Base-by-base conservation (phyloP, 2,888 invertebrate species). In the Sclerodermus sp. region DNA sequence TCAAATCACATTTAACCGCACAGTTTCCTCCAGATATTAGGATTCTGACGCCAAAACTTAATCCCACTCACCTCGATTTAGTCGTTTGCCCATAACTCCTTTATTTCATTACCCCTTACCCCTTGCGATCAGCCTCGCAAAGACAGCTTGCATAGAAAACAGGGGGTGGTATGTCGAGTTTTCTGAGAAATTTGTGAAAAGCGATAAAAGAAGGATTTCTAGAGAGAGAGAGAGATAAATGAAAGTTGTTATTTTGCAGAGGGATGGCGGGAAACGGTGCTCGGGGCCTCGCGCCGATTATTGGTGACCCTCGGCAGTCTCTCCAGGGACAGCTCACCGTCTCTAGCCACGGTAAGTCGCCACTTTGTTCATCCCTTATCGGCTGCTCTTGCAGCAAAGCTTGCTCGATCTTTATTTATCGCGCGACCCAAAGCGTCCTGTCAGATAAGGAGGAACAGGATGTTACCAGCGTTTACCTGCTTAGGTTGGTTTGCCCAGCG, bases 231-330 rank as follows among this genome's bases (percentile, higher is more conserved):
- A 23, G 3, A 23, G 3, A 23, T 23, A 23, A 23, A 23, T 23
- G 8, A 23, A n/a, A n/a, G 3, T 3, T 8, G 23, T 23, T 23
- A 5, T 23, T 8, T 23, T 23, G 8, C 71, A 77, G 77, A 77
- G 71, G 76, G 74, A 77, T 77, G 77, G 77, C 76, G 76, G 58
- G 74, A 76, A 57, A 76, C 76, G 12, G 73, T 77, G 70, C 66
- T 77, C 68, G 75, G 75, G 66, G 75, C 76, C 60, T 72, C 77
- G 61, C 76, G 77, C 52, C 74, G 77, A 47, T 67, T 77, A 54
- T 57, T 77, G 58, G 72, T 73, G 57, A 75, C 74, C 64, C 70
- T 77, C 54, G 74, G 76, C 59, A 77, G 74, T 66, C 70, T 77
- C 70, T 77, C 77, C 61, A 75, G 75, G 67, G 76, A 77, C 67